phyloP scores from a whole-genome alignment of 2,797 vertebrate species.

The Rhinichthys osculus region DNA sequence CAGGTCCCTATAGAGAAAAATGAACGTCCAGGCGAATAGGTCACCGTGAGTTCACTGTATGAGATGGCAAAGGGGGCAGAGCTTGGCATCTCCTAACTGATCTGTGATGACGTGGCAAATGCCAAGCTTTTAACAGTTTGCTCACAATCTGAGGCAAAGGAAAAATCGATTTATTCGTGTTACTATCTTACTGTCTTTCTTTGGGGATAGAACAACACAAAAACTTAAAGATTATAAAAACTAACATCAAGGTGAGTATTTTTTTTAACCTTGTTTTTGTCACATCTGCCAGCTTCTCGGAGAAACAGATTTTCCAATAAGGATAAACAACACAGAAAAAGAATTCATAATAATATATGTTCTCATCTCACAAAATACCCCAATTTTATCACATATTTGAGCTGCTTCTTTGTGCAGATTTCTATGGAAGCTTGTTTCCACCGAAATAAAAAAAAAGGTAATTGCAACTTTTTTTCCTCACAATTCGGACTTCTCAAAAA shows the following conservation, averaged over 20 bases:
- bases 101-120: slow-evolving; percentile 25
- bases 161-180: not conserved
- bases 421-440: too few species aligned
- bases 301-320: not conserved
- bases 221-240: slow-evolving; percentile 16
- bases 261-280: not conserved
- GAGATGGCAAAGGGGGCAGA: slow-evolving; percentile 21
- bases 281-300: not conserved
- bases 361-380: not conserved
- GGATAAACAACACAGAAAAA: not conserved
- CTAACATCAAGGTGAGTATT: not conserved
- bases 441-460: too few species aligned
- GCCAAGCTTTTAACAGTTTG: slow-evolving; percentile 35
- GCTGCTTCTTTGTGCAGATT: too few species aligned
- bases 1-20: slow-evolving; percentile 44
- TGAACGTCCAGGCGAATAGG: slow-evolving; percentile 34
- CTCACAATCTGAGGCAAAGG: slow-evolving; percentile 21
- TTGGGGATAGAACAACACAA: not conserved
- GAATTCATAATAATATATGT: not conserved
- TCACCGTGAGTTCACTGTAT: slow-evolving; percentile 38
- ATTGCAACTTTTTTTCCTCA: too few species aligned
- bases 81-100: slow-evolving; percentile 6
- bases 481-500: too few species aligned
- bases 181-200: slow-evolving; percentile 5
- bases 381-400: not conserved